phyloP scores from a whole-genome alignment of 2,888 invertebrate genomes.

The Meganola albula region DNA sequence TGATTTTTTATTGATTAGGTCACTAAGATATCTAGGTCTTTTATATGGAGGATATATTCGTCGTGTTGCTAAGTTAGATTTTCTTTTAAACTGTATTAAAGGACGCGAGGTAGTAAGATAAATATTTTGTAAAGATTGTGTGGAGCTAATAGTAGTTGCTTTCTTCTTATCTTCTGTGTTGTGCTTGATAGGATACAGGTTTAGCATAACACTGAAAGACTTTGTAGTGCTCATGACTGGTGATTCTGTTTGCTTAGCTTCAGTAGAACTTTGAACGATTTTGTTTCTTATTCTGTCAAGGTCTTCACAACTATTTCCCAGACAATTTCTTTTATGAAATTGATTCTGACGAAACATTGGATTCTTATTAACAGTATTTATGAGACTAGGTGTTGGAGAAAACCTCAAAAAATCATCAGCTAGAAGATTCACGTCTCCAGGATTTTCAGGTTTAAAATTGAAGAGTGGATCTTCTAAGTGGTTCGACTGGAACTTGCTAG shows the following conservation, averaged over 20 bases:
- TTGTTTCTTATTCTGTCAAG: conserved; percentile 15
- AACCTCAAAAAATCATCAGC: conserved; percentile 72
- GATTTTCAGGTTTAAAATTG: conserved; percentile 83
- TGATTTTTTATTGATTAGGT: conserved; percentile 18
- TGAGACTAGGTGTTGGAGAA: conserved; percentile 39
- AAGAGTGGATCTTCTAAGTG: conserved; percentile 80
- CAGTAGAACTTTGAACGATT: conserved; percentile 22
- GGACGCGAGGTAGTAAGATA: conserved; percentile 59
- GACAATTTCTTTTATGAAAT: conserved; percentile 36
- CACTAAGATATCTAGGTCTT: conserved; percentile 29
- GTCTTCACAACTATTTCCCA: conserved; percentile 35
- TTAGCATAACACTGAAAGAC: conserved; percentile 81
- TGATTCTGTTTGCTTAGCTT: conserved; percentile 25
- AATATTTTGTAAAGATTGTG: conserved; percentile 39
- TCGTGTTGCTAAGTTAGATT: conserved; percentile 38
- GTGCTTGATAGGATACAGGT: conserved; percentile 75
- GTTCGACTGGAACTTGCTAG: conserved; percentile 40
- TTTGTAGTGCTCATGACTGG: conserved; percentile 45
- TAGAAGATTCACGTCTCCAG: conserved; percentile 84
- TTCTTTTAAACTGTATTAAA: conserved; percentile 54
- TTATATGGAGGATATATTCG: conserved; percentile 38
- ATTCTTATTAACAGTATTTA: conserved; percentile 27
- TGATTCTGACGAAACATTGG: conserved; percentile 49
- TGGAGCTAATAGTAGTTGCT: conserved; percentile 27
- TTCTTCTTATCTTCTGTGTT: conserved; percentile 35